Base-by-base conservation (phyloP, 2,888 invertebrate genomes). In the Synergus japonicus region DNA sequence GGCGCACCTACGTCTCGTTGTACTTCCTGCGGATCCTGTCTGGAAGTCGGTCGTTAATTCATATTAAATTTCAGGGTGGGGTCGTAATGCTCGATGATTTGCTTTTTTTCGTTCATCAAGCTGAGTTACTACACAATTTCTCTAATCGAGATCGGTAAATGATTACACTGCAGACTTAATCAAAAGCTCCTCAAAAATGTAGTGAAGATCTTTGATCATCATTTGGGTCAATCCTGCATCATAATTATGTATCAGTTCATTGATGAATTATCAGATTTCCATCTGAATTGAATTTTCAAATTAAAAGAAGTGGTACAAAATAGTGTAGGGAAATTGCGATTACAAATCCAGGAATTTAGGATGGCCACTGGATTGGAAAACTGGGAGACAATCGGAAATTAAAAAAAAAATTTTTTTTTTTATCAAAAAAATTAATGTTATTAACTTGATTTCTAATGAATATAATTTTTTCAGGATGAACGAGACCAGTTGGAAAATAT, bases 401-500 rank as follows among this genome's bases (percentile, higher is more conserved):
- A n/a, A n/a, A n/a, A n/a, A n/a, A n/a, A n/a, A n/a, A n/a, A n/a
- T n/a, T n/a, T n/a, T n/a, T 46, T 46, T 10, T 12, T 46, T 8
- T 46, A 10, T 46, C 8, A 46, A 46, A 46, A 7, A 58, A 8
- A 60, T 37, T 10, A 29, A 4, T 60, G 8, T 60, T 9, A 29
- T 29, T 13, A 60, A 29, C 18, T 29, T 60, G 60, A 60, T 60
- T 29, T 58, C 10, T 49, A 37, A 69, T 73, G 49, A 49, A 44
- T 49, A 5, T 77, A 46, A 41, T 13, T 22, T 58, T 63, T 79
- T 41, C 81, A 94, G 94, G 93, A 93, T 83, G 94, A 95, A 89
- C 92, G 94, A 81, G 94, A 95, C 88, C 94, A 93, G 86, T 89
- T 94, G 86, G 92, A 93, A 63, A 93, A 93, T 81, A 93, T 93